Base-by-base conservation (phyloP, 2,113 vertebrate species). In the Pelodiscus sinensis region DNA sequence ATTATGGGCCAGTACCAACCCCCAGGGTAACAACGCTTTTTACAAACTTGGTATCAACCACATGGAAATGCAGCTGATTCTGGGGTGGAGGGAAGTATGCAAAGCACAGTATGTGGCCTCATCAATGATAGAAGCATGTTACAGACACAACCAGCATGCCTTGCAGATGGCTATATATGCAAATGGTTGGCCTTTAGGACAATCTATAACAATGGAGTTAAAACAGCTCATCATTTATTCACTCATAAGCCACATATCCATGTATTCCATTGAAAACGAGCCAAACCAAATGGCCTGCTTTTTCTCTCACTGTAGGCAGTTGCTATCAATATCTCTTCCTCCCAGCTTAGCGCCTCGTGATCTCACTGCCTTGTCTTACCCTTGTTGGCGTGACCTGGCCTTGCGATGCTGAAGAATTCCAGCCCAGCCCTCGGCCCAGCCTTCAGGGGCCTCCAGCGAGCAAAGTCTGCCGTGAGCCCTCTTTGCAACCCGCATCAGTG, bases 231-330 rank as follows among this genome's bases (percentile, higher is more conserved):
- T 84, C 55, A 56, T 68, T 79, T 54, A 21, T 77, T 27, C 79
- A 35, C 24, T 14, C 57, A 38, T 60, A 78, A 79, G 56, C 16
- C 44, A 92, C 86, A 65, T 81, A 92, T 3, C 87, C 89, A 81
- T 85, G 87, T 90, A 91, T 85, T 85, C 92, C 88, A 57, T 92
- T 85, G 44, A 91, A 91, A 71, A n/a, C 60, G 87, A 2, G 91
- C 58, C 92, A 60, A 83, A 79, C 91, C 51, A 81, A 15, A n/a
- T 58, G 82, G 62, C 15, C 62, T 92, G 52, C 65, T 77, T 27
- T 27, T 79, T 80, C 31, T 25, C 25, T 27, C 82, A 75, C 14
- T 92, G 58, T 80, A n/a, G 51, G 86, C 80, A 38, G 68, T 55
- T 57, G n/a, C 27, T n/a, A 79, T 80, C 22, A n/a, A 27, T 16